Conservation (phyloP, 2,888 invertebrate species). For the Cistogaster globosa region DNA sequence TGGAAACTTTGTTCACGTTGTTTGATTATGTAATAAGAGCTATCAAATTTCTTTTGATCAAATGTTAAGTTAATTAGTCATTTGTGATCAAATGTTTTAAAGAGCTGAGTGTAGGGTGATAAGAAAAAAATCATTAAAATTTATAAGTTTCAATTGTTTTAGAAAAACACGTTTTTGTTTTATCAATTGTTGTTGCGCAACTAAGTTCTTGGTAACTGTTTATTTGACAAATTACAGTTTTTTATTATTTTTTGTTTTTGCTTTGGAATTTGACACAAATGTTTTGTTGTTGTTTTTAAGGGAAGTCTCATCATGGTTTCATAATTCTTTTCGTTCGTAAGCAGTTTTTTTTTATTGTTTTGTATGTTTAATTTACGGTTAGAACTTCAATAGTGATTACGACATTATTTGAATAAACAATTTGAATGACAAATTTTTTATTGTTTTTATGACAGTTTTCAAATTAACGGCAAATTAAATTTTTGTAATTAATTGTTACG, state of each 20-base stretch:
- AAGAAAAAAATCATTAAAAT: not conserved
- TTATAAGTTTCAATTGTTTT: not conserved
- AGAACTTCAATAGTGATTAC: conserved; percentile 63
- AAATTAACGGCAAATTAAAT: conserved; percentile 58
- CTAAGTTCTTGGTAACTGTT: conserved; percentile 14
- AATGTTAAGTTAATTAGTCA: not conserved
- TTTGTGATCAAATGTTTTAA: too few relatives aligned
- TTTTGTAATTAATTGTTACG: conserved; percentile 55
- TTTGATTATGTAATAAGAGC: too few relatives aligned
- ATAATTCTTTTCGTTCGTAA: conserved; percentile 44
- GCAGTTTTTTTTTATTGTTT: conserved; percentile 7
- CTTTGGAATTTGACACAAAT: conserved; percentile 19
- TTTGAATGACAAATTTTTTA: conserved; percentile 43
- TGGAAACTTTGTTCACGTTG: too few relatives aligned
- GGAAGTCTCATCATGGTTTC: conserved; percentile 62
- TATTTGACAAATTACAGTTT: conserved; percentile 48
- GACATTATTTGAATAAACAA: conserved; percentile 50
- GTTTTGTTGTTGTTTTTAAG: conserved; percentile 4
- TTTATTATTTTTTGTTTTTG: conserved; percentile 1
- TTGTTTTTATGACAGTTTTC: conserved; percentile 47
- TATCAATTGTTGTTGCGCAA: conserved; percentile 35
- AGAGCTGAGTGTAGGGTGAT: too few relatives aligned
- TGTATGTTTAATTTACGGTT: conserved; percentile 16
- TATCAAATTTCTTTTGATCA: not conserved
- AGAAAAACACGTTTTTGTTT: not conserved